phyloP scores from a whole-genome alignment of 1,140 invertebrate species.

The Bombus ignitus region DNA sequence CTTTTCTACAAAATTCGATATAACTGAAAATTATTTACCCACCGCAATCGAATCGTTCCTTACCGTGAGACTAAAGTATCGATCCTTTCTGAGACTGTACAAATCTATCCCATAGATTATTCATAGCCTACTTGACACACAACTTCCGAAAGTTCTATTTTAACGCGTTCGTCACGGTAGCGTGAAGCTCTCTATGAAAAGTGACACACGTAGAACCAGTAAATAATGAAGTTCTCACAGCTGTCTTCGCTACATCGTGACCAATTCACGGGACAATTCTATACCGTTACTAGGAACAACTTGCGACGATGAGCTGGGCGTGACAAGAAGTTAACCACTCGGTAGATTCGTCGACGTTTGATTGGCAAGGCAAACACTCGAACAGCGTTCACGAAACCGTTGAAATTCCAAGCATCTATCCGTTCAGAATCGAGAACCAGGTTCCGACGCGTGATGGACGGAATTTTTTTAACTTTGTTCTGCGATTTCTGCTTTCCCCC shows the following conservation, averaged over 20 bases:
- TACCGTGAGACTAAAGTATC: background rate
- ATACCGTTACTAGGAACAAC: background rate
- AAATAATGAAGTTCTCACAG: constrained; percentile 34
- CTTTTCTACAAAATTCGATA: no score
- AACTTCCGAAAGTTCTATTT: background rate
- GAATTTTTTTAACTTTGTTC: background rate
- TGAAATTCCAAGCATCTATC: background rate
- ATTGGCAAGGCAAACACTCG: constrained; percentile 56
- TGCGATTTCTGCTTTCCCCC: background rate
- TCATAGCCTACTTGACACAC: background rate
- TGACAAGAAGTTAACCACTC: constrained; percentile 37
- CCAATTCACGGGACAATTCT: background rate
- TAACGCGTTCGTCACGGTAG: background rate
- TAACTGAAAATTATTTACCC: no score
- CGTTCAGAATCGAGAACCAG: background rate
- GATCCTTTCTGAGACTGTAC: background rate
- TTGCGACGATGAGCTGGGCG: constrained; percentile 31
- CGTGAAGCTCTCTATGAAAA: background rate
- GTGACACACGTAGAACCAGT: background rate
- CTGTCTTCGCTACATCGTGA: constrained; percentile 12
- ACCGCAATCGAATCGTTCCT: background rate
- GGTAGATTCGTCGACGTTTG: constrained; percentile 44
- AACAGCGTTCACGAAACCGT: background rate
- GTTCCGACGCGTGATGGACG: background rate
- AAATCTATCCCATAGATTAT: background rate